A percentile compares a stretch with the other conserved stretches of the same genome.
Evolutionary conservation across 2,113 vertebrate genomes (phyloP).

Genomic region (Alligator sinensis): DNA sequence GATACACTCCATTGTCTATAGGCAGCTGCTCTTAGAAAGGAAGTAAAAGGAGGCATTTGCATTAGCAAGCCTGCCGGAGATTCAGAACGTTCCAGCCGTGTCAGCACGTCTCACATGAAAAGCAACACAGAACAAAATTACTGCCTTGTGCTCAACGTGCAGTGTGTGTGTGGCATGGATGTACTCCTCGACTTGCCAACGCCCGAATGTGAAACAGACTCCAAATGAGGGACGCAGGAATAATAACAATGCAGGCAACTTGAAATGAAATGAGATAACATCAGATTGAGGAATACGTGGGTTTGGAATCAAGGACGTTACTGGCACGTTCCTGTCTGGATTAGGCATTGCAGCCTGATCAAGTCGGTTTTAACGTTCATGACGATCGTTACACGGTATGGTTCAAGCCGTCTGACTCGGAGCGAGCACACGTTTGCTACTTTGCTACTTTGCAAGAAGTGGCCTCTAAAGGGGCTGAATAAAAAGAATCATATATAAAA

Average conservation of each 20-base stretch:
- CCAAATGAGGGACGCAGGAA: constrained; percentile 41
- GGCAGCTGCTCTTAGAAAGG: constrained; percentile 13
- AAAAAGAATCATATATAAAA: neutral
- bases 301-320: neutral
- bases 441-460: no score
- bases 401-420: neutral
- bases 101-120: constrained; percentile 64
- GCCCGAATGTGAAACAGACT: constrained; percentile 34
- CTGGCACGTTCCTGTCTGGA: neutral
- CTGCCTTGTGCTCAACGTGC: constrained; percentile 52
- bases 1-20: neutral
- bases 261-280: neutral
- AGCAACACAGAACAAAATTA: constrained; percentile 19
- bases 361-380: accelerated
- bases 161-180: constrained; percentile 61
- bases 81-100: constrained; percentile 53
- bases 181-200: constrained; percentile 69
- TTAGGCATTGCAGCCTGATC: neutral
- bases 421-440: neutral
- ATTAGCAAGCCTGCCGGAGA: constrained; percentile 4
- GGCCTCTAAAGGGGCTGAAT: neutral
- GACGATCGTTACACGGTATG: neutral
- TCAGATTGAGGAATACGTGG: neutral
- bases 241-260: constrained; percentile 35
- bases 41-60: neutral